phyloP scores from a whole-genome alignment of 2,113 vertebrate species.

The Pyrgilauda ruficollis region DNA sequence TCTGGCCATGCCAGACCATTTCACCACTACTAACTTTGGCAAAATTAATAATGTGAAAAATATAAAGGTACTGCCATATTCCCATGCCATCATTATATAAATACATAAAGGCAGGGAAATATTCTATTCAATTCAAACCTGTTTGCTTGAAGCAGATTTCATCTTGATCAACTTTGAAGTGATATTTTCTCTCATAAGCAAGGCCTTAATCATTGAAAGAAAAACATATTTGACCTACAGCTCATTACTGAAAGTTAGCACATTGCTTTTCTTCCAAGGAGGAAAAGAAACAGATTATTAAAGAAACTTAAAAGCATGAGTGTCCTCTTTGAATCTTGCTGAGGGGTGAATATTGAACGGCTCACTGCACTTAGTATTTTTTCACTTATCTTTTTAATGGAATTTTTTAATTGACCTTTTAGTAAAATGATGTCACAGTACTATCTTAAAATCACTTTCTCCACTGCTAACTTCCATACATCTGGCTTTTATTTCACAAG shows the following conservation, averaged over 20 bases:
- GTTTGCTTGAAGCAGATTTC: background rate
- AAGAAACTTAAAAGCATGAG: background rate
- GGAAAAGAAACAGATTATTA: background rate
- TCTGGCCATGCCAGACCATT: background rate
- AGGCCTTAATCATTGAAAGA: background rate
- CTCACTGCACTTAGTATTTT: slow-evolving; percentile 2
- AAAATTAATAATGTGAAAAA: background rate
- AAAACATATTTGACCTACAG: background rate
- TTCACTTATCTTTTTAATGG: slow-evolving; percentile 21
- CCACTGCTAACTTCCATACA: background rate
- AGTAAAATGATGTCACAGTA: background rate
- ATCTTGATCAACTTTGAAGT: background rate
- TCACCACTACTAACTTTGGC: background rate
- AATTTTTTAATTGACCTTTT: slow-evolving; percentile 11
- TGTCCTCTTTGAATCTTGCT: background rate
- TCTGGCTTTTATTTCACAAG: background rate
- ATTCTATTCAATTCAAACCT: background rate
- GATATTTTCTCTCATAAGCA: background rate
- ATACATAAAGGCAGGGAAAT: background rate
- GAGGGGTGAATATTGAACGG: background rate
- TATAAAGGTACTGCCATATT: background rate
- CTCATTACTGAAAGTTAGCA: background rate
- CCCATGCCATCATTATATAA: background rate
- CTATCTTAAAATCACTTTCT: background rate
- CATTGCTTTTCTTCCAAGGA: slow-evolving; percentile 3